phyloP scores from a whole-genome alignment of 2,797 vertebrate genomes.

The Megalops cyprinoides region DNA sequence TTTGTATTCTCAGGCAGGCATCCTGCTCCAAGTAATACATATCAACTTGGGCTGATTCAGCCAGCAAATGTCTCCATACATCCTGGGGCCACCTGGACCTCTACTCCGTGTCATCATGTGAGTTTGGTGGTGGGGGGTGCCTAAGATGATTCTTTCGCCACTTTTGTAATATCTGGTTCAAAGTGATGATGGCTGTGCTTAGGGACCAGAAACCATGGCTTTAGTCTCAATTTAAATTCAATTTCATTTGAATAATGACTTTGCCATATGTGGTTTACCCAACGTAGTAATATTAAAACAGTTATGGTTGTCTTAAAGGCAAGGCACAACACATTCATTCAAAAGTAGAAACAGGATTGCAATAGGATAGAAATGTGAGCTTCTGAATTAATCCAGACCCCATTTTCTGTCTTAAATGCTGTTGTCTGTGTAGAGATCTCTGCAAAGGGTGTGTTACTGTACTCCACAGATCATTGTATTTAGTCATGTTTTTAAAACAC shows the following conservation, averaged over 20 bases:
- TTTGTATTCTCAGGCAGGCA: background rate
- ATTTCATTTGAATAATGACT: no score
- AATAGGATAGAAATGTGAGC: background rate
- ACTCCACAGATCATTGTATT: background rate
- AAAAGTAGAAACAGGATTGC: background rate
- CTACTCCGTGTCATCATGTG: background rate
- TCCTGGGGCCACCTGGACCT: background rate
- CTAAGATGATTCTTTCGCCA: background rate
- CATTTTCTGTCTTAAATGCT: background rate
- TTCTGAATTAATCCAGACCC: background rate
- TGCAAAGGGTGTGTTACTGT: background rate
- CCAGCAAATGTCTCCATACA: background rate
- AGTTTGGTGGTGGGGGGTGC: background rate
- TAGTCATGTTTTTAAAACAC: background rate
- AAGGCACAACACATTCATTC: background rate
- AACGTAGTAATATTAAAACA: no score
- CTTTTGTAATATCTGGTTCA: background rate
- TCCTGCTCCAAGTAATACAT: slow-evolving; percentile 13
- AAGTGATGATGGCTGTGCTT: background rate
- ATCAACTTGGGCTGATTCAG: slow-evolving; percentile 15
- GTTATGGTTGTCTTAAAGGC: no score
- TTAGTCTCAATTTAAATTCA: background rate
- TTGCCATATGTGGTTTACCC: no score
- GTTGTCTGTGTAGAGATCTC: background rate
- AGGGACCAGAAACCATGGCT: background rate